Percentiles rank a stretch among this genome's conserved stretches.
These are phyloP conservation scores for Eupithecia subfuscata DNA, from an alignment of 2,888 invertebrate genomes.

Conservation along the genomic window DNA sequence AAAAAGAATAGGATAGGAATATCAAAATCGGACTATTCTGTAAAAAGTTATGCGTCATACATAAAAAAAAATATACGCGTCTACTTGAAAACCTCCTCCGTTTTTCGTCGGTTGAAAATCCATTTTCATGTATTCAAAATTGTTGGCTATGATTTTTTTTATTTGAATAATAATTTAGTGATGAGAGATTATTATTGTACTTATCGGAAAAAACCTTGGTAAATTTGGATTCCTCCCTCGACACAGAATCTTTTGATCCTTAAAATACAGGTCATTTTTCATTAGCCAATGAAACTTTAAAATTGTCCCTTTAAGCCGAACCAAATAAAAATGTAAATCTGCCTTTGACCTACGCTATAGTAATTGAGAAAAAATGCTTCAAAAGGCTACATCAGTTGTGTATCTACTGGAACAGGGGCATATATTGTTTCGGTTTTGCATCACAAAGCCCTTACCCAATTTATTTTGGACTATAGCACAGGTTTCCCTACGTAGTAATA, in stretches of 20 bases:
- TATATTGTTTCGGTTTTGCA: constrained; percentile 66
- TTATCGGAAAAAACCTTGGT: neutral
- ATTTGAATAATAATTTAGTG: neutral
- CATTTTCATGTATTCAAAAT: too few relatives aligned
- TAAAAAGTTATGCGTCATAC: too few relatives aligned
- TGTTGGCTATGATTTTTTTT: too few relatives aligned
- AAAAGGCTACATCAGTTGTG: constrained; percentile 48
- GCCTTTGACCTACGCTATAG: constrained; percentile 61
- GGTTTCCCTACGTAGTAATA: neutral
- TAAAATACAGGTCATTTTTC: constrained; percentile 34
- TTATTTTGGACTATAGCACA: constrained; percentile 59
- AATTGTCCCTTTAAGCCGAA: constrained; percentile 53
- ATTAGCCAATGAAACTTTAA: constrained; percentile 46
- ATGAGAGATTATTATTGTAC: too few relatives aligned
- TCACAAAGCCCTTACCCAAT: constrained; percentile 70
- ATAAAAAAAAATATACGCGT: too few relatives aligned
- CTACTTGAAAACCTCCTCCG: too few relatives aligned
- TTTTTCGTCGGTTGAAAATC: too few relatives aligned
- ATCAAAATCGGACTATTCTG: too few relatives aligned
- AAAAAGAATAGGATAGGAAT: too few relatives aligned
- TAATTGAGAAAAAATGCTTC: constrained; percentile 65
- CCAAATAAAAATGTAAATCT: constrained; percentile 77
- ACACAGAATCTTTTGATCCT: neutral
- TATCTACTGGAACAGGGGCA: constrained; percentile 40
- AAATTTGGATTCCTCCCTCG: neutral